Conservation (phyloP, 2,888 invertebrate species). For the Tipula confusa region DNA sequence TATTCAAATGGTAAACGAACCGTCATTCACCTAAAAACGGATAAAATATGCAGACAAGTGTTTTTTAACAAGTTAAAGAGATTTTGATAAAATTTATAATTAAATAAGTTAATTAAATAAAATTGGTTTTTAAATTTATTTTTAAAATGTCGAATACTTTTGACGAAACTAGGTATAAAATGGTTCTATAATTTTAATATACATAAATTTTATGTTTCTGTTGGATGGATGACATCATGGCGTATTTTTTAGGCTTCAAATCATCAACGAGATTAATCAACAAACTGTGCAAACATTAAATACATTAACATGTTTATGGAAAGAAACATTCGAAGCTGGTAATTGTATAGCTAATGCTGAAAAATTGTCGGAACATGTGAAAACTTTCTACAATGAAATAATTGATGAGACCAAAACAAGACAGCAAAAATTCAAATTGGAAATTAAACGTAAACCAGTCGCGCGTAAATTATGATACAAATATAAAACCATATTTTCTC, state of each 20-base stretch:
- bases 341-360: constrained; percentile 41
- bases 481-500: too few relatives aligned
- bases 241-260: neutral
- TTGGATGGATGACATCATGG: neutral
- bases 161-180: neutral
- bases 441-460: constrained; percentile 55
- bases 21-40: neutral
- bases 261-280: neutral
- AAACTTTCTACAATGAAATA: constrained; percentile 58
- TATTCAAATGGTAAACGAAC: neutral
- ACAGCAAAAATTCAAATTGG: constrained; percentile 53
- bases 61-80: neutral
- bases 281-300: constrained; percentile 41
- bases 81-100: neutral
- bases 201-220: neutral
- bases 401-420: constrained; percentile 58
- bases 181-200: neutral
- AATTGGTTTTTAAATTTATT: neutral
- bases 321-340: constrained; percentile 41
- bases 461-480: too few relatives aligned
- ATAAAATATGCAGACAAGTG: neutral
- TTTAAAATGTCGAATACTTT: neutral
- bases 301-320: constrained; percentile 42
- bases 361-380: constrained; percentile 47
- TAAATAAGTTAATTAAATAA: neutral